Evolutionary conservation across 1,140 invertebrate species (phyloP), one percentile per base, ranked within the genome.

Genomic region (Drosophila eugracilis): DNA sequence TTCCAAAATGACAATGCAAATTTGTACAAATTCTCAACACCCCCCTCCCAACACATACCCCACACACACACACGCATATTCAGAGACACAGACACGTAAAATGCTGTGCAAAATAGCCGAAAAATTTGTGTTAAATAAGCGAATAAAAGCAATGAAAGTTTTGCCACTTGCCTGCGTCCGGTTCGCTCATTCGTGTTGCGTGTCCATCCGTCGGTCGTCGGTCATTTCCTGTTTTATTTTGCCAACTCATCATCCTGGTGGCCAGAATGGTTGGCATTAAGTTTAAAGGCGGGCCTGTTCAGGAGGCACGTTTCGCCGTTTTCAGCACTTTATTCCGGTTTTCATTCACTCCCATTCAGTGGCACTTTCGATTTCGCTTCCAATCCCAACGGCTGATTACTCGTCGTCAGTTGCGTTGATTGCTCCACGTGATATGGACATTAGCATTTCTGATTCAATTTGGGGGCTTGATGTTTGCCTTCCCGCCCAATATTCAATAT

Each of bases 51-150:
- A 30, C 1, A 32, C 30, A 32, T 4, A 32, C 30, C n/a, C n/a
- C n/a, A 4, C 28, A 17, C 30, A 12, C 24, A 15, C 53, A 39
- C 24, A 6, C 17, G 17, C 28, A 52, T 21, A 28, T 1, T 28
- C 36, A 37, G 14, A 1, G 19, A 41, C 17, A 24, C 4, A 39
- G 58, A 67, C 41, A 66, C 59, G 66, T 44, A 67, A 83, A 83
- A 55, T 34, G 44, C 59, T 55, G 45, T 39, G 41, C 72, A 80
- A 86, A 86, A 85, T 74, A 74, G 53, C 83, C 77, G 73, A 81
- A 73, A 80, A 88, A 85, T 86, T 44, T 81, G 81, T 85, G 83
- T 80, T 85, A 86, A 85, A 85, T 85, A 88, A 81, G 83, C 83
- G 83, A 55, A 81, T 86, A 74, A 86, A 85, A 86, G 73, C 73